Base-by-base conservation (phyloP, 1,140 invertebrate species). In the Bicyclus anynana region DNA sequence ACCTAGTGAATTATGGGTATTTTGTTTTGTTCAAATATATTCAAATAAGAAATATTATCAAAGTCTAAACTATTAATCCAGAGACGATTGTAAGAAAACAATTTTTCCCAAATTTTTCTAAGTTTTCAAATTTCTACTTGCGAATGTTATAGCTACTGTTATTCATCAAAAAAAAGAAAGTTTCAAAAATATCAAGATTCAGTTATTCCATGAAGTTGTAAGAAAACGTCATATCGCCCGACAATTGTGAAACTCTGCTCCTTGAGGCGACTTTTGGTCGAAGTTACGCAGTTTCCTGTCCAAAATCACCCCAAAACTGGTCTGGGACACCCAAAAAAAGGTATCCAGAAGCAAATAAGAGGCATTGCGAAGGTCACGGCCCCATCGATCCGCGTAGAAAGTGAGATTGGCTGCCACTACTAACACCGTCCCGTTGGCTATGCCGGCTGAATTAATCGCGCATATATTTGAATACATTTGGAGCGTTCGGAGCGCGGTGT, bases 401-500 rank as follows among this genome's bases (percentile, higher is more conserved):
- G 85, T 84, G 85, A 88, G 83, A 85, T 77, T 72, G 76, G 76
- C 74, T 79, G 84, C 79, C 77, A 86, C 81, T 84, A 89, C 84
- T 87, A 88, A 88, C 84, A 87, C 84, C 82, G 84, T 85, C 77
- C 81, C 83, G 79, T 71, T 87, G 85, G 81, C 81, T 89, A 89
- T 89, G 90, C 90, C 89, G 83, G 72, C 89, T 91, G 91, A 91
- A 91, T 91, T 91, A 91, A 91, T 91, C 90, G 87, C 89, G 91
- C 91, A 91, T 91, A 91, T 87, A 91, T 91, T 91, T 91, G 90
- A 91, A 91, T 91, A 91, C 87, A 91, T 91, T 91, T 91, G 74
- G 78, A 80, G 74, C 76, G 74, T 74, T 76, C 69, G 77, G 62
- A 73, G 75, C 74, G 75, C 42, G 42, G 80, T 85, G 84, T 86